phyloP scores from a whole-genome alignment of 2,113 vertebrate genomes.

The Hiodon alosoides region DNA sequence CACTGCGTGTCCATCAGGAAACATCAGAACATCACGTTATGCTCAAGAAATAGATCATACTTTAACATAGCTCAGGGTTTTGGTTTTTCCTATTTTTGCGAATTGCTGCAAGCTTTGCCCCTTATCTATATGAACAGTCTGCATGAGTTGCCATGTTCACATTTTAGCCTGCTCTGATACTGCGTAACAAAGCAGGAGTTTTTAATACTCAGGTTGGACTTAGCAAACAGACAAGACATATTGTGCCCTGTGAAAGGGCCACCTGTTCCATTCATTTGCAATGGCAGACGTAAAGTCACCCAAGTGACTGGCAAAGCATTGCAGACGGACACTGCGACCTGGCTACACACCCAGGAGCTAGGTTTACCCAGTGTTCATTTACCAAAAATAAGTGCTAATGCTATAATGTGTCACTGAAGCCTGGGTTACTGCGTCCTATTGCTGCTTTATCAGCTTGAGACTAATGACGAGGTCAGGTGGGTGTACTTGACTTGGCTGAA shows the following conservation, averaged over 20 bases:
- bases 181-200: constrained; percentile 4
- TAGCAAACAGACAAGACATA: background rate
- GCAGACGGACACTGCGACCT: constrained; percentile 25
- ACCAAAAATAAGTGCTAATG: constrained; percentile 43
- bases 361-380: constrained; percentile 45
- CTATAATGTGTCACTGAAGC: constrained; percentile 54
- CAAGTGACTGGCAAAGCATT: constrained; percentile 26
- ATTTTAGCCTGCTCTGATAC: constrained; percentile 2
- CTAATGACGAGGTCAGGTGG: constrained; percentile 40
- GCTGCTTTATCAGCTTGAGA: constrained; percentile 38
- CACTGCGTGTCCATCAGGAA: too few species aligned
- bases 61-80: too few species aligned
- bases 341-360: constrained; percentile 21
- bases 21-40: too few species aligned
- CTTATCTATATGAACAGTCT: background rate
- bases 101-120: too few species aligned
- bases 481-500: constrained; percentile 21
- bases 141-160: constrained; percentile 1
- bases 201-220: background rate
- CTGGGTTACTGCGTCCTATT: constrained; percentile 49
- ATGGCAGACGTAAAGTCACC: constrained; percentile 20
- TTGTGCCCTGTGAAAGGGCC: background rate
- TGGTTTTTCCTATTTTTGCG: too few species aligned
- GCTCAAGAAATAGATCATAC: too few species aligned
- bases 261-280: background rate